These are phyloP conservation scores for Orthonyx spaldingii DNA, from an alignment of 2,113 vertebrate species.

Conservation along the genomic window DNA sequence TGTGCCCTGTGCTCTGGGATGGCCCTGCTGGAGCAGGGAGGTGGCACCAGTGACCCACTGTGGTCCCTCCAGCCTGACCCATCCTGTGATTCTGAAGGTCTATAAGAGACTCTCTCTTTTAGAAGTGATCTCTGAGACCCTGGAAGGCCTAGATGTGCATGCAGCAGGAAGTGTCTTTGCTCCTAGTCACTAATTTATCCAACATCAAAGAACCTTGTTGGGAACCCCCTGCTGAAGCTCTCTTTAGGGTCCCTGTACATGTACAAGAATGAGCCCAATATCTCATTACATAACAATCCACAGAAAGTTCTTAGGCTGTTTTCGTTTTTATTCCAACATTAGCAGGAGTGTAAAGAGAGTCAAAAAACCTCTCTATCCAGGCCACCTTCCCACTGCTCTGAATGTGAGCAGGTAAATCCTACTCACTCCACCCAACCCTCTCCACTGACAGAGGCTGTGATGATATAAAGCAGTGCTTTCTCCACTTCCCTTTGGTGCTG, in stretches of 20 bases:
- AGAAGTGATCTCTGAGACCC: not conserved
- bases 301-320: not conserved
- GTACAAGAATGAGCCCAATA: not conserved
- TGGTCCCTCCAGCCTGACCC: not conserved
- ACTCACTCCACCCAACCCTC: fast-evolving
- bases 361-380: not conserved
- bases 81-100: not conserved
- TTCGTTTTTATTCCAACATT: not conserved
- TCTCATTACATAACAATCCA: not conserved
- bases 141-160: not conserved
- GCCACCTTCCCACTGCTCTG: not conserved
- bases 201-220: too few relatives aligned
- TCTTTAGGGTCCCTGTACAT: not conserved
- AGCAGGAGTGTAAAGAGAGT: not conserved
- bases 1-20: not conserved
- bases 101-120: not conserved
- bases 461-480: not conserved
- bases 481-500: not conserved
- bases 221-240: not conserved
- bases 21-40: not conserved
- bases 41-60: not conserved
- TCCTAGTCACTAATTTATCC: not conserved
- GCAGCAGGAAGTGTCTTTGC: not conserved
- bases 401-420: not conserved
- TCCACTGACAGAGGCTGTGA: not conserved